These are phyloP conservation scores for Spatulosminthurus flaviceps DNA, from an alignment of 2,888 invertebrate genomes.

Conservation along the genomic window DNA sequence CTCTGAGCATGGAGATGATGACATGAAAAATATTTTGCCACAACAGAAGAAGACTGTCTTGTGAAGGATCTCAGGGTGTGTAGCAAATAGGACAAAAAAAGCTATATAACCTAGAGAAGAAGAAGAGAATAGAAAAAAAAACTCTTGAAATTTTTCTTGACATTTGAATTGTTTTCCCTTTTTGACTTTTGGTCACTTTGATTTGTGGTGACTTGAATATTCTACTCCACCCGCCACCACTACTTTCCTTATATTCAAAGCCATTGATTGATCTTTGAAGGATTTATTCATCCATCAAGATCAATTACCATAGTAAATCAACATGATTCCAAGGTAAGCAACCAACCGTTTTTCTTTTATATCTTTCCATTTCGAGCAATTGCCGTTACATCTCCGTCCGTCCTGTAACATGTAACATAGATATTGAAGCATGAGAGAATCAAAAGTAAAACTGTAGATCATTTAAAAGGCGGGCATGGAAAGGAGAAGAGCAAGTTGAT, in stretches of 20 bases:
- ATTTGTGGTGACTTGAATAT: constrained; percentile 7
- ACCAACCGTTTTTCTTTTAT: constrained; percentile 8
- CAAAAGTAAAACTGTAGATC: too few species aligned
- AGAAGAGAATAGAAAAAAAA: not conserved
- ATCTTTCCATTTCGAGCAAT: not conserved
- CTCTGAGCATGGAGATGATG: constrained; percentile 18
- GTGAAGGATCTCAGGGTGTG: not conserved
- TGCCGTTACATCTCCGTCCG: not conserved
- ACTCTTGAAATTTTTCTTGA: not conserved
- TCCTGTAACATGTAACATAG: too few species aligned
- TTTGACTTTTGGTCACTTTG: constrained; percentile 18
- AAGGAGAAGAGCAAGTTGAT: constrained; percentile 1
- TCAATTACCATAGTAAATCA: constrained; percentile 1
- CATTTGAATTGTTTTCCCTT: constrained; percentile 21
- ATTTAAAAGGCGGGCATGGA: too few species aligned
- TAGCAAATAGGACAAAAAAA: constrained; percentile 1
- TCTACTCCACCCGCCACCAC: not conserved
- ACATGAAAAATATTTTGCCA: constrained; percentile 14
- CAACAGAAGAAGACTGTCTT: not conserved
- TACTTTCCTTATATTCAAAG: not conserved
- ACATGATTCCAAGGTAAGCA: constrained; percentile 33
- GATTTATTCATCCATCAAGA: constrained; percentile 29
- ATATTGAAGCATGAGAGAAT: too few species aligned
- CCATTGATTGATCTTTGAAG: constrained; percentile 20
- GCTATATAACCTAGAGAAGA: too few species aligned